Evolutionary conservation across 1,140 invertebrate genomes (phyloP).

Genomic region (Argopecten irradians): DNA sequence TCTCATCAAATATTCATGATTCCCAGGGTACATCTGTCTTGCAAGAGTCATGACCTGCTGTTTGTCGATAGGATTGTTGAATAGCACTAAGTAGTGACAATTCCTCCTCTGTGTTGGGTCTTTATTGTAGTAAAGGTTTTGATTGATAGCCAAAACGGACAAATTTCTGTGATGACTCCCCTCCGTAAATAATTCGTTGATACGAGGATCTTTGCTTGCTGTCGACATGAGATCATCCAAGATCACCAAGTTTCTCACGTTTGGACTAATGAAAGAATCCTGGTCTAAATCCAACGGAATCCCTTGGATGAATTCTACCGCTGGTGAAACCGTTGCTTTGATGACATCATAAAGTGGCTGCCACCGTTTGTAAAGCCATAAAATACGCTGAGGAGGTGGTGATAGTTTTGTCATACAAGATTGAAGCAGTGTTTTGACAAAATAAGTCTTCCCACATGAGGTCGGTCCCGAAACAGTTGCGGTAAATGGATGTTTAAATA

Average conservation of each 20-base stretch:
- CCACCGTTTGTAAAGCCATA: no score
- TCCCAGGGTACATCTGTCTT: conserved; percentile 32
- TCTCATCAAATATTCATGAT: conserved; percentile 6
- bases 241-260: conserved; percentile 14
- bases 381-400: no score
- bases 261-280: no score
- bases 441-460: no score
- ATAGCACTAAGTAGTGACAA: conserved; percentile 47
- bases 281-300: no score
- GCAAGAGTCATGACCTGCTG: conserved; percentile 33
- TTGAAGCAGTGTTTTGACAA: no score
- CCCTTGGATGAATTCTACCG: no score
- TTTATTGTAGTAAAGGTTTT: conserved; percentile 35
- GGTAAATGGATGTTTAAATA: no score
- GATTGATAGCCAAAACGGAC: conserved; percentile 30
- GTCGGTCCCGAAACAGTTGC: no score
- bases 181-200: conserved; percentile 38
- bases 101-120: conserved; percentile 45
- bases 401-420: no score
- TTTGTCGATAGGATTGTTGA: conserved; percentile 47
- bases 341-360: no score
- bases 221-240: conserved; percentile 36
- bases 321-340: no score
- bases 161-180: conserved; percentile 37
- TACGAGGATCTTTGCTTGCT: conserved; percentile 25